Conservation (phyloP, 2,797 vertebrate species). For the Channallabes apus region DNA sequence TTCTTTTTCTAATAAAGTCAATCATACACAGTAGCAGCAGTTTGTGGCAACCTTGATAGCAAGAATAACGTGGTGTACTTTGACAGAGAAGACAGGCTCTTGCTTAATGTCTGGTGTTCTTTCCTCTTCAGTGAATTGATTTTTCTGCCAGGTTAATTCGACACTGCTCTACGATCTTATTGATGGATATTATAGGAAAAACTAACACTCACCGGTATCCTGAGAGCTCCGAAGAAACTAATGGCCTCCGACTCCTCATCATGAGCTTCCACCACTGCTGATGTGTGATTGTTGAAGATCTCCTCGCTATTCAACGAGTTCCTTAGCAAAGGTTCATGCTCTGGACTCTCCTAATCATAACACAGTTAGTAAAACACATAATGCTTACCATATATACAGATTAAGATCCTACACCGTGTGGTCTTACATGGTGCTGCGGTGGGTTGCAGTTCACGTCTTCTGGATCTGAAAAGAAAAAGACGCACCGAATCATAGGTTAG, state of each 20-base stretch:
- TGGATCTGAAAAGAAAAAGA: slow-evolving; percentile 76
- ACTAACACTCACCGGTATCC: slow-evolving; percentile 85
- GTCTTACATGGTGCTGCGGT: slow-evolving; percentile 85
- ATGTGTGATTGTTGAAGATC: slow-evolving; percentile 62
- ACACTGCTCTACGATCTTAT: neutral
- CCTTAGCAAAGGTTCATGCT: slow-evolving; percentile 66
- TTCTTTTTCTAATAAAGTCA: neutral
- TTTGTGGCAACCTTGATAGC: neutral
- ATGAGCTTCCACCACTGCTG: slow-evolving; percentile 51
- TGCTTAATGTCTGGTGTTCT: neutral
- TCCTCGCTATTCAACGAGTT: slow-evolving; percentile 56
- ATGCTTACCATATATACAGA: neutral
- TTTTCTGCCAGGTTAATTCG: neutral
- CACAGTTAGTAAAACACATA: neutral
- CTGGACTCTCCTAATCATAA: slow-evolving; percentile 55
- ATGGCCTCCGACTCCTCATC: slow-evolving; percentile 79
- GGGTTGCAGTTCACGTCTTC: slow-evolving; percentile 88
- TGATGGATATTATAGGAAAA: neutral
- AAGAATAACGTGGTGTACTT: neutral
- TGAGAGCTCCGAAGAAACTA: slow-evolving; percentile 85
- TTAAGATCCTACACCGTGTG: neutral
- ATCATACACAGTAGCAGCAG: neutral
- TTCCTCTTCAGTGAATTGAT: neutral
- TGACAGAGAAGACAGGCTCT: neutral
- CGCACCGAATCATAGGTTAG: neutral